A percentile compares a stretch with the other conserved stretches of the same genome.
phyloP scores from a whole-genome alignment of 2,888 invertebrate genomes.

The Chrysolina americana region DNA sequence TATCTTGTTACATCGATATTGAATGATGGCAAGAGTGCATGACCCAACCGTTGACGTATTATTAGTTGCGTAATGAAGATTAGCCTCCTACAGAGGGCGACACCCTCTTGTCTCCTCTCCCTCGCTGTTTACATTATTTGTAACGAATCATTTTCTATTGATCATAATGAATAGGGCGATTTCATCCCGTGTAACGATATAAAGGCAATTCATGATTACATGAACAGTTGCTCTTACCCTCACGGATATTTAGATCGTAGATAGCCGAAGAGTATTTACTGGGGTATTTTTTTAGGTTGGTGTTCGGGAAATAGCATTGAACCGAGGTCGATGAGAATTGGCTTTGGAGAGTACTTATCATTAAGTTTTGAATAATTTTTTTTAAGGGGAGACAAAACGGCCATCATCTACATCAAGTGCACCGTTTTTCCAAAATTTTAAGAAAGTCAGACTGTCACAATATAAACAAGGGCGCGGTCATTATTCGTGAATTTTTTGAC shows the following conservation, averaged over 20 bases:
- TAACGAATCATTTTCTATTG: constrained; percentile 68
- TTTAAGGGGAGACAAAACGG: no score
- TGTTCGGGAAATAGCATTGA: neutral
- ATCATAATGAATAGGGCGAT: constrained; percentile 63
- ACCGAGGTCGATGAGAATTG: no score
- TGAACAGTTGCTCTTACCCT: constrained; percentile 47
- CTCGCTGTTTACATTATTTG: constrained; percentile 66
- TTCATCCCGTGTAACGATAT: constrained; percentile 54
- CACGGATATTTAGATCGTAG: constrained; percentile 39
- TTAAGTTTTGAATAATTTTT: no score
- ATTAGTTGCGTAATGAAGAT: constrained; percentile 68
- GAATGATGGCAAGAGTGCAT: constrained; percentile 61
- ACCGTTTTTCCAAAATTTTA: no score
- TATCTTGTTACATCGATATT: constrained; percentile 59
- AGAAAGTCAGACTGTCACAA: no score
- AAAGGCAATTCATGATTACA: constrained; percentile 50
- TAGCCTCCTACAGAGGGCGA: constrained; percentile 62
- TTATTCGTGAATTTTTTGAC: no score
- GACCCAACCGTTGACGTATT: constrained; percentile 63
- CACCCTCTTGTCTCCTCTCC: constrained; percentile 55
- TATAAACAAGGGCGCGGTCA: no score
- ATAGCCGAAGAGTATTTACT: constrained; percentile 31
- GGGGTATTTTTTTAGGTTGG: neutral
- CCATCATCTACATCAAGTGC: no score
- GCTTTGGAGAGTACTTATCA: no score